These are phyloP conservation scores for Chelmon rostratus DNA, from an alignment of 2,797 vertebrate genomes.

Conservation along the genomic window DNA sequence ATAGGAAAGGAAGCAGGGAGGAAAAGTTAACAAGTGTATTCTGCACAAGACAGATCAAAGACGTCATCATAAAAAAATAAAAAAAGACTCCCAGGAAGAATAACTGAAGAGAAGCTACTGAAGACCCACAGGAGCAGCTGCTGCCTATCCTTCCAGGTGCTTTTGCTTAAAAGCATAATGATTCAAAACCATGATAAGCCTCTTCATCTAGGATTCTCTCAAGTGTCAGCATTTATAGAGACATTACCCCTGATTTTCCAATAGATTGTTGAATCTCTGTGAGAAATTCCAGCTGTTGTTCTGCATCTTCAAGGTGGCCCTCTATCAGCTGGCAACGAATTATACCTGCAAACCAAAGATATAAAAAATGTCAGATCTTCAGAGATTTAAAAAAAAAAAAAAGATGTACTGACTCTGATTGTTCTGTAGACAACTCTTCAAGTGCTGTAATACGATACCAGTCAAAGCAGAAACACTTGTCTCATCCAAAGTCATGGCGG, in stretches of 20 bases:
- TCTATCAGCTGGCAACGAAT: constrained; percentile 94
- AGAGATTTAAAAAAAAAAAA: neutral
- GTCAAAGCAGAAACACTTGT: constrained; percentile 91
- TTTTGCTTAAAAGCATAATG: neutral
- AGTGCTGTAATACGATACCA: constrained; percentile 79
- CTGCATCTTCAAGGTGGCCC: constrained; percentile 92
- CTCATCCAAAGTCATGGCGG: constrained; percentile 92
- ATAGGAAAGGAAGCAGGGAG: neutral
- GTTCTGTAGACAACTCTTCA: neutral
- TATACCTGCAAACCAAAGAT: constrained; percentile 85
- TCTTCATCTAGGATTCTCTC: neutral
- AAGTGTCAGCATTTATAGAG: neutral
- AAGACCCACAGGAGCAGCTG: neutral
- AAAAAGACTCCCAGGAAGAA: neutral
- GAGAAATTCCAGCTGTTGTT: constrained; percentile 96
- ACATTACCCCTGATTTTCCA: constrained; percentile 92
- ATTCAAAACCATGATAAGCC: neutral
- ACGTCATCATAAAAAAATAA: neutral
- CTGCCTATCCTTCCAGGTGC: constrained; percentile 2
- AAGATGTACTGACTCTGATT: neutral
- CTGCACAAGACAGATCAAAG: neutral
- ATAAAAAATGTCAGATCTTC: neutral
- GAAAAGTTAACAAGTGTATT: constrained; percentile 5
- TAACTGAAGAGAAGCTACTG: neutral
- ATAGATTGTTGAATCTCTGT: constrained; percentile 95